Evolutionary conservation across 2,113 vertebrate genomes (phyloP).

Genomic region (Pygoscelis adeliae): DNA sequence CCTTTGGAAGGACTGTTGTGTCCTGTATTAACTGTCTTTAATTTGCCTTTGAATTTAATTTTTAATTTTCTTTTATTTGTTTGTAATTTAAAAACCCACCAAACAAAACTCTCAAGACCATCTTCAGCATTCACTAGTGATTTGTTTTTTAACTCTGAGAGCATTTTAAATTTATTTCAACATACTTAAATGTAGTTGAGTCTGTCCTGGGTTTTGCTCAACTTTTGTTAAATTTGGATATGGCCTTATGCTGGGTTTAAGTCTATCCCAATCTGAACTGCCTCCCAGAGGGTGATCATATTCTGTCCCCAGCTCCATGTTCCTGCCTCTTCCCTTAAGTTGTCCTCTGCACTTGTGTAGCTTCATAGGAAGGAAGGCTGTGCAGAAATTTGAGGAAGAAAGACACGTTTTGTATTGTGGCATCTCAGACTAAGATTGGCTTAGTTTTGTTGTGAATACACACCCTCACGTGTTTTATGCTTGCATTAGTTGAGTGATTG

Average conservation of each 20-base stretch:
- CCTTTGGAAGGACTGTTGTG: not conserved
- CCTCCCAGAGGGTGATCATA: rapidly evolving
- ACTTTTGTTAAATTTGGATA: not conserved
- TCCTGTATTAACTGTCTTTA: not conserved
- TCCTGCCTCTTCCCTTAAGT: not conserved
- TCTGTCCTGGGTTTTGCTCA: not conserved
- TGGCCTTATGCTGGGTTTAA: not conserved
- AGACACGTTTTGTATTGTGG: not conserved
- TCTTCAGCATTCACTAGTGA: not conserved
- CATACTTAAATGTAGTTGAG: not conserved
- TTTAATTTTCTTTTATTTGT: not conserved
- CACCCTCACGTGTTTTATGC: not conserved
- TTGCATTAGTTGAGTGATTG: not conserved
- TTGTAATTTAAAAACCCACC: not conserved
- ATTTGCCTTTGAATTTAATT: not conserved
- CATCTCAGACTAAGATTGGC: not conserved
- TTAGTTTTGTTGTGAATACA: not conserved
- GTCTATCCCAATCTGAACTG: not conserved
- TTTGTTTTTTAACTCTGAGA: not conserved
- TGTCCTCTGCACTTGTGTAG: not conserved
- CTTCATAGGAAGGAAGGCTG: not conserved
- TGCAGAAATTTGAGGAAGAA: not conserved
- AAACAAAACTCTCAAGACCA: not conserved
- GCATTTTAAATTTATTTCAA: not conserved
- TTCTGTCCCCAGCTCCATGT: not conserved